Conservation (phyloP, 2,113 vertebrate genomes). For the Anarhynchus alexandrinus region DNA sequence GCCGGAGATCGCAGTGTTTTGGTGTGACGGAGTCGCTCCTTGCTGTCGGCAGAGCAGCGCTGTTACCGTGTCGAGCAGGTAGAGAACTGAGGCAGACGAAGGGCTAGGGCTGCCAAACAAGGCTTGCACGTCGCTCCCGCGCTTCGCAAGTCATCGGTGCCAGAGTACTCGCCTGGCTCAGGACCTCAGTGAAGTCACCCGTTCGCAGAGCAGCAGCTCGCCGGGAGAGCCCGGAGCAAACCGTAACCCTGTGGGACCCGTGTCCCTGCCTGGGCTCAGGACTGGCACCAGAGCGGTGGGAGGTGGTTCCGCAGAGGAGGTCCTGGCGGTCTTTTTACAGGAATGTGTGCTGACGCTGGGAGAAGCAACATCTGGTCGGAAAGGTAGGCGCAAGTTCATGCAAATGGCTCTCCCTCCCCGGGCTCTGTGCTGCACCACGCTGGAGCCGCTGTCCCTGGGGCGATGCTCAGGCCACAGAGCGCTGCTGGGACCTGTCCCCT, state of each 20-base stretch:
- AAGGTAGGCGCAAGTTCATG: neutral
- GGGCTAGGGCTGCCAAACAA: neutral
- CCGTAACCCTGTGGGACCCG: rapidly evolving
- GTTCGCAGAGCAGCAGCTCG: neutral
- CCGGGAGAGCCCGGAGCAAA: neutral
- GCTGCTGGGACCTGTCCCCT: neutral
- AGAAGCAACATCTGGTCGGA: neutral
- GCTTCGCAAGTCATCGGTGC: neutral
- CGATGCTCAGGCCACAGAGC: neutral
- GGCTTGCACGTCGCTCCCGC: neutral
- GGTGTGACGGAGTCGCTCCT: rapidly evolving
- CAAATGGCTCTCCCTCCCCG: neutral
- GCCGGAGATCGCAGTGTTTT: neutral
- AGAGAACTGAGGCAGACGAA: neutral
- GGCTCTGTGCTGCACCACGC: neutral
- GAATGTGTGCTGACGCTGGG: rapidly evolving
- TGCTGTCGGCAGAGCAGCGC: neutral
- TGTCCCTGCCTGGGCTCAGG: neutral
- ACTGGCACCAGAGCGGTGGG: neutral
- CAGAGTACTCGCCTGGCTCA: neutral
- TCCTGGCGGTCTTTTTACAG: neutral
- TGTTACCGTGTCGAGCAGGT: neutral
- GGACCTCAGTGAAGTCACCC: neutral
- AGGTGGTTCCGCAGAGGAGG: neutral
- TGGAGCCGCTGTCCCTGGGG: neutral